phyloP scores from a whole-genome alignment of 2,113 vertebrate species.

The Galemys pyrenaicus region DNA sequence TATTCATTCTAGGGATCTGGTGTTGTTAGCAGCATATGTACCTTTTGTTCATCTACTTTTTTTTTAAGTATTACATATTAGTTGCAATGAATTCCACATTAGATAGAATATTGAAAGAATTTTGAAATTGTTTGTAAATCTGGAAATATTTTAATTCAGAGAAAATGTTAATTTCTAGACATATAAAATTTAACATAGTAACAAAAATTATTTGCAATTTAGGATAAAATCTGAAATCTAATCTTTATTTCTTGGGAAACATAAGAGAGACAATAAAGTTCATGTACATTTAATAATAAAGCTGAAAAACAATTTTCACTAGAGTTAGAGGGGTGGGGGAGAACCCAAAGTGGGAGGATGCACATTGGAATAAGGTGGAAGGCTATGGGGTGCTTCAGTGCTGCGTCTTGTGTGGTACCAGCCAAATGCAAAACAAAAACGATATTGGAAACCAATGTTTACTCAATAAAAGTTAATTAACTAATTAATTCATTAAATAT shows the following conservation, averaged over 20 bases:
- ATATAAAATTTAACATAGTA: no score
- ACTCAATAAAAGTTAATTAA: no score
- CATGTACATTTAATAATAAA: background rate
- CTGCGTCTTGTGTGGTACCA: no score
- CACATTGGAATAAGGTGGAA: no score
- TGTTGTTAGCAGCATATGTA: background rate
- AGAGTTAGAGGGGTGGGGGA: no score
- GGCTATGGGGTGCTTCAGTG: no score
- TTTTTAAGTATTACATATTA: background rate
- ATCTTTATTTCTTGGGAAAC: slow-evolving; percentile 30
- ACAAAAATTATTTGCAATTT: background rate
- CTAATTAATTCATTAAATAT: background rate
- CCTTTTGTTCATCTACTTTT: background rate
- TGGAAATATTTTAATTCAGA: background rate
- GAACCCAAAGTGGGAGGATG: no score
- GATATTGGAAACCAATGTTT: no score
- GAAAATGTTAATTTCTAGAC: background rate
- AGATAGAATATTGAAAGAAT: background rate
- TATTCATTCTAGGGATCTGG: background rate
- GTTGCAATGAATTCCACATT: background rate
- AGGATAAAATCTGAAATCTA: background rate
- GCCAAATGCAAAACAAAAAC: no score
- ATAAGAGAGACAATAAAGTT: slow-evolving; percentile 15
- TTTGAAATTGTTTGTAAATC: background rate
- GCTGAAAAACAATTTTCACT: background rate